phyloP scores from a whole-genome alignment of 2,888 invertebrate species.

The Drosophila acutilabella region DNA sequence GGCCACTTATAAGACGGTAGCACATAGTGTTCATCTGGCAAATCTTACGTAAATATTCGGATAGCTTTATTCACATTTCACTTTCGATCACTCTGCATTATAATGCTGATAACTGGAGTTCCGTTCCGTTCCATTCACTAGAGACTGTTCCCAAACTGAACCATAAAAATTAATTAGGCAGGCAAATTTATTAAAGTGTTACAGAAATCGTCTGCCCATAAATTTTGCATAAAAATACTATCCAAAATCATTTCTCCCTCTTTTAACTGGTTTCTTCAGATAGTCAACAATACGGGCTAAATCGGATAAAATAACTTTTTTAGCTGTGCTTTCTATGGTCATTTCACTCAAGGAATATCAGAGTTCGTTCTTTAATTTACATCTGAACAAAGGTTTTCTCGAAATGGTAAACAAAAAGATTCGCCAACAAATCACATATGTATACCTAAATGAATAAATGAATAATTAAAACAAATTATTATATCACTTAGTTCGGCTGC shows the following conservation, averaged over 20 bases:
- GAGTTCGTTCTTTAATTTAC: slow-evolving; percentile 15
- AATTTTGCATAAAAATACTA: slow-evolving; percentile 46
- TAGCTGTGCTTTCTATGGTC: slow-evolving; percentile 35
- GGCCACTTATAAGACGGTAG: slow-evolving; percentile 67
- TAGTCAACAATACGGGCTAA: slow-evolving; percentile 26
- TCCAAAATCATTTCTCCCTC: slow-evolving; percentile 40
- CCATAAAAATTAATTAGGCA: slow-evolving; percentile 66
- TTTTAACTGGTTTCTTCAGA: slow-evolving; percentile 39
- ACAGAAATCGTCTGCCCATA: slow-evolving; percentile 29
- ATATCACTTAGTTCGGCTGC: too few species aligned
- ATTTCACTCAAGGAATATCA: slow-evolving; percentile 7
- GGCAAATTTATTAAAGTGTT: slow-evolving; percentile 48
- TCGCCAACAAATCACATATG: too few species aligned
- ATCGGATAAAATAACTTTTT: slow-evolving; percentile 20
- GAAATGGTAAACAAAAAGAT: too few species aligned
- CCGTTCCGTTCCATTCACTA: slow-evolving; percentile 24
- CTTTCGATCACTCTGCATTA: slow-evolving; percentile 73
- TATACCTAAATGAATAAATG: too few species aligned
- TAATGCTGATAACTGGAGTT: slow-evolving; percentile 40
- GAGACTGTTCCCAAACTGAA: slow-evolving; percentile 44
- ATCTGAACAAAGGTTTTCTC: neutral
- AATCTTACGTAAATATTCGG: slow-evolving; percentile 46
- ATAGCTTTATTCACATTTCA: slow-evolving; percentile 56
- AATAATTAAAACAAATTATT: too few species aligned
- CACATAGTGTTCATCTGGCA: slow-evolving; percentile 27